Evolutionary conservation across 2,797 vertebrate genomes (phyloP).

Genomic region (Todus mexicanus): DNA sequence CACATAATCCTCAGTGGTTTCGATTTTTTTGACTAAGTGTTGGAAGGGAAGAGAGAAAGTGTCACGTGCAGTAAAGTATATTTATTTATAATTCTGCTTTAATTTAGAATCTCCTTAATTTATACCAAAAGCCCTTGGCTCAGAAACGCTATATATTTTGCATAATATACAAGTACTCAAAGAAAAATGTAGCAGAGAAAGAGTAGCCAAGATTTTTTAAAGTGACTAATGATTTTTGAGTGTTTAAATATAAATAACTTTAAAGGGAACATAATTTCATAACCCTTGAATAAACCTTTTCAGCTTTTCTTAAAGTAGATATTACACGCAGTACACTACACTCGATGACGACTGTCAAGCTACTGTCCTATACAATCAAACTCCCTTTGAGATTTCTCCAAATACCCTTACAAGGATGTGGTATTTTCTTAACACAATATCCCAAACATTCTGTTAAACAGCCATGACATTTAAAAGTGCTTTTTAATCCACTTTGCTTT

Average conservation of each 20-base stretch:
- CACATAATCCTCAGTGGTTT: not conserved
- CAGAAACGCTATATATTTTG: not conserved
- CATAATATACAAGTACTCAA: not conserved
- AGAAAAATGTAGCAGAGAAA: not conserved
- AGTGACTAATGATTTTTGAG: constrained; percentile 47
- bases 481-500: not conserved
- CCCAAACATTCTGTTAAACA: not conserved
- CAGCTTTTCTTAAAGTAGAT: not conserved
- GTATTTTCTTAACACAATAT: not conserved
- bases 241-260: constrained; percentile 7
- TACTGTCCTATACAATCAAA: not conserved
- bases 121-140: constrained; percentile 16
- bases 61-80: not conserved
- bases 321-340: no score
- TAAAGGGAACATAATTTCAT: not conserved
- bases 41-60: not conserved
- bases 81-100: constrained; percentile 7
- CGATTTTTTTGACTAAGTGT: not conserved
- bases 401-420: not conserved
- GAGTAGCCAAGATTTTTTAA: constrained; percentile 8
- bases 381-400: not conserved
- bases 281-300: not conserved
- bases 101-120: not conserved
- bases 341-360: not conserved
- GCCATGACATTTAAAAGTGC: not conserved